Base-by-base conservation (phyloP, 2,113 vertebrate species). In the Xerus inauris region DNA sequence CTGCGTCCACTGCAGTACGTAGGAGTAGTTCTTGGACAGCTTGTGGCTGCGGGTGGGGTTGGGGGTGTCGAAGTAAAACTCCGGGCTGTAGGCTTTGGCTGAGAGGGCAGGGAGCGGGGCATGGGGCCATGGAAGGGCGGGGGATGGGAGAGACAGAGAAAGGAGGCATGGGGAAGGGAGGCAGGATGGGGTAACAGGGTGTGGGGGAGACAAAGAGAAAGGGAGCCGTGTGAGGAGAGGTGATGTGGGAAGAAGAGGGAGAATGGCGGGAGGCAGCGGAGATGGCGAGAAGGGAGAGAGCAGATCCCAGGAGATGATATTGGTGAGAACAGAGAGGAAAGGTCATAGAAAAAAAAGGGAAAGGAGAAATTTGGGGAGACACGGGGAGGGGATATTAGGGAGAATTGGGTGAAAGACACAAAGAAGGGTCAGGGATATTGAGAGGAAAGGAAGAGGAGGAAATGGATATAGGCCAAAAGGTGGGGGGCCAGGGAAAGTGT, bases 11-110 rank as follows among this genome's bases (percentile, higher is more conserved):
- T 99, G 99, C 96, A 99, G 98, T 97, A 99, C 92, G 97, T 99
- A 99, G 88, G 99, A 99, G 97, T 99, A 99, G 98, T 99, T 99
- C 98, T 98, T 99, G 97, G 99, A 99, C 97, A 99, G 99, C 98
- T 99, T 99, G 97, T 99, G 98, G 97, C 99, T 99, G 92, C 99
- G 98, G 91, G 99, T 99, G 87, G 99, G 99, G 97, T 99, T 99
- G 59, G 99, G 99, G 87, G 99, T 99, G 98, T 99, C 99, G 84
- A 99, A 99, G 99, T 99, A 99, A 98, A 99, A 99, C 97, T 99
- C 99, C n/a, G 99, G 99, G 94, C 98, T 99, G 97, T 99, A 99
- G 69, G 99, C 99, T 97, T 98, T 99, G 96, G 99, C 99, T 99
- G 98, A 96, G 94, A 92, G 85, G 88, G 85, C 0, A 30, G 97